A percentile compares a stretch with the other conserved stretches of the same genome.
These are phyloP conservation scores for Calephelis nemesis DNA, from an alignment of 1,140 invertebrate species.

Conservation along the genomic window DNA sequence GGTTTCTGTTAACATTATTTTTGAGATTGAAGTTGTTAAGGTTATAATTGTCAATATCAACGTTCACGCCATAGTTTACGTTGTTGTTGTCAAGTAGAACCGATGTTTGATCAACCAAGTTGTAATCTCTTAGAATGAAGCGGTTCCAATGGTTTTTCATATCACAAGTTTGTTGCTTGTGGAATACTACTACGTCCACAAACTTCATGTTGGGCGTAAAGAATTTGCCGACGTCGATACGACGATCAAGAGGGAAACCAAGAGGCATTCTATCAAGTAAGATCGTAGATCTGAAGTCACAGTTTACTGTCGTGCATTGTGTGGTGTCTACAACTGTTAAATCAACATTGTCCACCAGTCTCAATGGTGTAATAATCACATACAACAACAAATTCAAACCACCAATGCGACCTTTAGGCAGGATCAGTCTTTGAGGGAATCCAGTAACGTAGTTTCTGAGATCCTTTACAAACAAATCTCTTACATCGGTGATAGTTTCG, in stretches of 20 bases:
- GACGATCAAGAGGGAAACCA: conserved; percentile 85
- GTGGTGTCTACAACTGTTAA: conserved; percentile 48
- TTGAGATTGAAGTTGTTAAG: conserved; percentile 23
- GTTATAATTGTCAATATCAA: conserved; percentile 32
- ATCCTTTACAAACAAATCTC: conserved; percentile 45
- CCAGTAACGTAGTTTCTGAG: conserved; percentile 74
- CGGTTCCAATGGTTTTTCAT: conserved; percentile 58
- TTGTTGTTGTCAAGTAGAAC: conserved; percentile 22
- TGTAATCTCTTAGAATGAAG: conserved; percentile 52
- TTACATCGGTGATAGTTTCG: conserved; percentile 54
- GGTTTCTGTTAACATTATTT: conserved; percentile 37
- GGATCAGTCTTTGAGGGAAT: conserved; percentile 81
- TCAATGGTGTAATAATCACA: conserved; percentile 79
- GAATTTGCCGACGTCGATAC: conserved; percentile 75
- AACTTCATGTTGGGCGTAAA: conserved; percentile 80
- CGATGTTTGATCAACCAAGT: conserved; percentile 29
- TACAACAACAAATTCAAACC: conserved; percentile 82
- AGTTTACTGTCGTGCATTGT: conserved; percentile 45
- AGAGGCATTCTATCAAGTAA: conserved; percentile 80
- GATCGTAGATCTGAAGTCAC: conserved; percentile 60
- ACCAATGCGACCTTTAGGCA: conserved; percentile 81
- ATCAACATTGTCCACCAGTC: conserved; percentile 54
- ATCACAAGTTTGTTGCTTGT: conserved; percentile 68
- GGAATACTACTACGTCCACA: conserved; percentile 81
- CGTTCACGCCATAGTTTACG: conserved; percentile 37